A percentile compares a stretch with the other conserved stretches of the same genome.
Conservation (phyloP, 2,888 invertebrate genomes). For the Achlya flavicornis region DNA sequence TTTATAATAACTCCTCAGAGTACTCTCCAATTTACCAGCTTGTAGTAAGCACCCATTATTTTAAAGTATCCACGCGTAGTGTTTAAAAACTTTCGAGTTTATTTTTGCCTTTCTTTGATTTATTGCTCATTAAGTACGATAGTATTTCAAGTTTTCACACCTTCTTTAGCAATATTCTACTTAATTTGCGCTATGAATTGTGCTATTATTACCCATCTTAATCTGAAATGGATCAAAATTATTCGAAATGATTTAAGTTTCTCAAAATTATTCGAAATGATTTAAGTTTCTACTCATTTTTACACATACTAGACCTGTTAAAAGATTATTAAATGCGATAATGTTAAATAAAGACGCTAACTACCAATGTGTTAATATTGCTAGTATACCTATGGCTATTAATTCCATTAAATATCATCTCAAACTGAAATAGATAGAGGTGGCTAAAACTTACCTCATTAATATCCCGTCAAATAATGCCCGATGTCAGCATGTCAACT, state of each 20-base stretch:
- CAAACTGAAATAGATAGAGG: too few species aligned
- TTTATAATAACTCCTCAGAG: conserved; percentile 61
- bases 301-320: not conserved
- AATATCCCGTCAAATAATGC: not conserved
- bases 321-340: not conserved
- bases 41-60: conserved; percentile 58
- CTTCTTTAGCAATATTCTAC: not conserved
- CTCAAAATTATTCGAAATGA: too few species aligned
- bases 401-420: too few species aligned
- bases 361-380: not conserved
- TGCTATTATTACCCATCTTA: not conserved
- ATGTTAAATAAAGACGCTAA: not conserved
- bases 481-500: not conserved
- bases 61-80: conserved; percentile 39
- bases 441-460: not conserved
- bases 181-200: not conserved
- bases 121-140: conserved; percentile 43
- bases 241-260: not conserved
- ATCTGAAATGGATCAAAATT: not conserved
- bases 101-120: conserved; percentile 33
- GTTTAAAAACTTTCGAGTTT: conserved; percentile 41
- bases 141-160: conserved; percentile 18
- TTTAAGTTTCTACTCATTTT: too few species aligned
- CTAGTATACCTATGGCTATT: too few species aligned
- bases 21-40: conserved; percentile 57